These are phyloP conservation scores for Rhagoletis zephyria DNA, from an alignment of 1,140 invertebrate species.

Conservation along the genomic window DNA sequence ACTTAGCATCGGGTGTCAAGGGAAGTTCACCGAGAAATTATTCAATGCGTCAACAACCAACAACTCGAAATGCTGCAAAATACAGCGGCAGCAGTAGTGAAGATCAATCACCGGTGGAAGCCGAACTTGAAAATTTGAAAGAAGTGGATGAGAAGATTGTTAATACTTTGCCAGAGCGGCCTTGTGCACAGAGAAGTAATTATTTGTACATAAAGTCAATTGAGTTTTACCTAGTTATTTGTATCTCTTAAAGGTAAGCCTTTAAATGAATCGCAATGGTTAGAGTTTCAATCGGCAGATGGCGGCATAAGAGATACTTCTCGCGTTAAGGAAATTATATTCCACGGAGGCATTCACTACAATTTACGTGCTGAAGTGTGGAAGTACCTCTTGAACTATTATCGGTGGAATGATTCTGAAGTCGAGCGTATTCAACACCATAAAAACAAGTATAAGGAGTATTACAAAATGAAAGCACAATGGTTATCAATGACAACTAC, in stretches of 20 bases:
- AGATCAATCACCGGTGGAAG: conserved; percentile 65
- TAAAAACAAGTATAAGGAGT: conserved; percentile 86
- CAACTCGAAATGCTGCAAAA: conserved; percentile 65
- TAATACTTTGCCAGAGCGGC: conserved; percentile 66
- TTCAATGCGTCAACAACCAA: conserved; percentile 65
- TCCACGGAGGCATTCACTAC: conserved; percentile 85
- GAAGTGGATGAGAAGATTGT: conserved; percentile 69
- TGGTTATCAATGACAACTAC: conserved; percentile 91
- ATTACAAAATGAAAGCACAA: conserved; percentile 96
- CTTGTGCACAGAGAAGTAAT: conserved; percentile 62
- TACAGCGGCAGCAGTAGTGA: conserved; percentile 66
- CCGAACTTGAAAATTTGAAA: conserved; percentile 69
- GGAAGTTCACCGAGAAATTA: conserved; percentile 77
- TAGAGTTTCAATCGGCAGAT: conserved; percentile 82
- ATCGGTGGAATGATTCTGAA: conserved; percentile 86
- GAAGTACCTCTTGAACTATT: conserved; percentile 95
- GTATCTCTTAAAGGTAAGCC: conserved; percentile 72
- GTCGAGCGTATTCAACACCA: conserved; percentile 80
- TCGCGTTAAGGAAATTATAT: conserved; percentile 85
- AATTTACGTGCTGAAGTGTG: conserved; percentile 89
- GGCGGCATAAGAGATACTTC: conserved; percentile 83
- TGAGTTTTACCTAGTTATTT: not conserved
- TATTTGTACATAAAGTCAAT: too few relatives aligned
- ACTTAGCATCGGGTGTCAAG: conserved; percentile 76
- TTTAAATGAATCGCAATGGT: conserved; percentile 86